Conservation (phyloP, 2,113 vertebrate species). For the Peromyscus maniculatus region DNA sequence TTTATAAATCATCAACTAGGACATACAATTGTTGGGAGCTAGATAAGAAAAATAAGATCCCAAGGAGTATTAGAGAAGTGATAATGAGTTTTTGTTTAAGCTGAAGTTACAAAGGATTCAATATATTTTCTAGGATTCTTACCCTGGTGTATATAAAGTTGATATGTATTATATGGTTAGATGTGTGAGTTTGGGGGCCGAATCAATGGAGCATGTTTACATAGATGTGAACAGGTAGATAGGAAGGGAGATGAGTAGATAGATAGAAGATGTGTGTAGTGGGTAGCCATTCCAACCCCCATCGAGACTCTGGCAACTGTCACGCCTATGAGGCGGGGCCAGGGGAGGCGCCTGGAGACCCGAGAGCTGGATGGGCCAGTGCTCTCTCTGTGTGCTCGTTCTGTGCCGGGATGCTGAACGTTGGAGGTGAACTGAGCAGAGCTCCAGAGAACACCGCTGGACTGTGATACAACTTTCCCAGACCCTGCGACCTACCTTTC, state of each 20-base stretch:
- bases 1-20: background rate
- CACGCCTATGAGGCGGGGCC: too few species aligned
- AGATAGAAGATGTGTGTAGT: background rate
- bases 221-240: background rate
- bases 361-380: too few species aligned
- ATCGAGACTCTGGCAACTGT: too few species aligned
- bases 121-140: background rate
- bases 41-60: background rate
- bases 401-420: too few species aligned
- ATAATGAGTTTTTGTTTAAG: background rate
- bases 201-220: background rate
- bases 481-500: too few species aligned
- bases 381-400: too few species aligned
- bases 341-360: too few species aligned
- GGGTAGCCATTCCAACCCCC: too few species aligned
- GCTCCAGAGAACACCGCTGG: too few species aligned
- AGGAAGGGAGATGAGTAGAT: background rate
- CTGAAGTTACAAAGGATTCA: background rate
- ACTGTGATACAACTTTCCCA: too few species aligned
- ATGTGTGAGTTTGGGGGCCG: background rate
- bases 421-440: too few species aligned
- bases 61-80: background rate
- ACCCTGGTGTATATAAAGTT: background rate
- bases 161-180: background rate
- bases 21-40: background rate